Conservation (phyloP, 2,113 vertebrate species). For the Indicator indicator region DNA sequence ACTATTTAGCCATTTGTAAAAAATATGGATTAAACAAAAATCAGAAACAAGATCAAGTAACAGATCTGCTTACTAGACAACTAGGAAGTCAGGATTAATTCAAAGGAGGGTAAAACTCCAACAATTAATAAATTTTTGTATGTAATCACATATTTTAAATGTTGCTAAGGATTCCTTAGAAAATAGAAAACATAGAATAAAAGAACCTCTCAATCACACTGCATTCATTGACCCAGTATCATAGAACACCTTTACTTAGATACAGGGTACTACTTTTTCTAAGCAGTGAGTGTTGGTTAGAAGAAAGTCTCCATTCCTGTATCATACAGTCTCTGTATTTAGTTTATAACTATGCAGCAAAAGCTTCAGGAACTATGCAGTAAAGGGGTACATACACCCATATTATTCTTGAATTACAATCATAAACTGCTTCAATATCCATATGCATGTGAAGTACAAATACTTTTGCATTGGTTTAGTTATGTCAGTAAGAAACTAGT, state of each 20-base stretch:
- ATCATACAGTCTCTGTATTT: background rate
- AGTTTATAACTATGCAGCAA: background rate
- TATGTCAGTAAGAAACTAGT: background rate
- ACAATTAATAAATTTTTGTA: background rate
- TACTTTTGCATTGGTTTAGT: background rate
- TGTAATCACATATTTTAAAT: background rate
- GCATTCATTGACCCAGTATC: background rate
- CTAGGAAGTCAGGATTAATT: background rate
- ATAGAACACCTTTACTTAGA: background rate
- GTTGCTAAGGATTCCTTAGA: background rate
- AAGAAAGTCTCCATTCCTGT: background rate
- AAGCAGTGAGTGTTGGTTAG: background rate
- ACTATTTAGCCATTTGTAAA: background rate
- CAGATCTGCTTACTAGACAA: background rate
- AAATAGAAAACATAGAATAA: background rate
- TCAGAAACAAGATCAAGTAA: background rate
- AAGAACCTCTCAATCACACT: background rate
- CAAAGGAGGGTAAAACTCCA: background rate
- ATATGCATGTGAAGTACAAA: accelerated
- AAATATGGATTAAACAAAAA: background rate
- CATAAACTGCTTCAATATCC: background rate
- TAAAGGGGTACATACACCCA: background rate
- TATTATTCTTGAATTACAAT: background rate
- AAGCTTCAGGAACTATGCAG: background rate
- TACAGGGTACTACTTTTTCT: background rate